Conservation (phyloP, 2,888 invertebrate genomes). For the Molorchus minor region DNA sequence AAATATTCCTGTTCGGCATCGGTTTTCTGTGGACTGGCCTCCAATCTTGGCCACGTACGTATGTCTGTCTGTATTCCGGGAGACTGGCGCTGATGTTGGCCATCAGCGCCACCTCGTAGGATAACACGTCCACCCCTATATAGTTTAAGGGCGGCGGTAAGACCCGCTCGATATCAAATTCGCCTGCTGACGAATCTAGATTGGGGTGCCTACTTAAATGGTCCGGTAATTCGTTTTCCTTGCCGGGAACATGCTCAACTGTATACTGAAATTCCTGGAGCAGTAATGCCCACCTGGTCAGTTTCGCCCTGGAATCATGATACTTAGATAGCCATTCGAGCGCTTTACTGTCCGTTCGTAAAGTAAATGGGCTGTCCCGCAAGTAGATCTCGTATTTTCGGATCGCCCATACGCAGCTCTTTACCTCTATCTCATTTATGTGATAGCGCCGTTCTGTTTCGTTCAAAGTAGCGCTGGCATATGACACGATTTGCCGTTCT, state of each 20-base stretch:
- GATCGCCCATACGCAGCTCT: constrained; percentile 42
- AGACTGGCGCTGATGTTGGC: no score
- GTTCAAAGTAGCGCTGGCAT: constrained; percentile 31
- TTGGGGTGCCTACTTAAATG: neutral
- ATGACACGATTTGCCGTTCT: constrained; percentile 28
- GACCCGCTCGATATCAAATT: neutral
- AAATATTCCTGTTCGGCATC: no score
- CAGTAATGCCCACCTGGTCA: constrained; percentile 3
- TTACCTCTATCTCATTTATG: constrained; percentile 42
- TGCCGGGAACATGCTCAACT: neutral
- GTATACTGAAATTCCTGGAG: neutral
- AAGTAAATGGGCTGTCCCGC: constrained; percentile 36
- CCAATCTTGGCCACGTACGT: no score
- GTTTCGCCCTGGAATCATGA: constrained; percentile 19
- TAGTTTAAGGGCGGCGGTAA: neutral
- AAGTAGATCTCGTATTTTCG: constrained; percentile 40
- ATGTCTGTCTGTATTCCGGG: no score
- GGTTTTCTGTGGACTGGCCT: no score
- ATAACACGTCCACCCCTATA: neutral
- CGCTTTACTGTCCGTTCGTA: constrained; percentile 39
- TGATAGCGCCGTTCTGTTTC: constrained; percentile 33
- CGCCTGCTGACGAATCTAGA: no score
- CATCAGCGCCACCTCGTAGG: no score
- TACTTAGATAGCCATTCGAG: constrained; percentile 35
- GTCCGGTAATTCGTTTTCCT: no score